Evolutionary conservation across 2,797 vertebrate species (phyloP).

Genomic region (Tympanoctomys barrerae): DNA sequence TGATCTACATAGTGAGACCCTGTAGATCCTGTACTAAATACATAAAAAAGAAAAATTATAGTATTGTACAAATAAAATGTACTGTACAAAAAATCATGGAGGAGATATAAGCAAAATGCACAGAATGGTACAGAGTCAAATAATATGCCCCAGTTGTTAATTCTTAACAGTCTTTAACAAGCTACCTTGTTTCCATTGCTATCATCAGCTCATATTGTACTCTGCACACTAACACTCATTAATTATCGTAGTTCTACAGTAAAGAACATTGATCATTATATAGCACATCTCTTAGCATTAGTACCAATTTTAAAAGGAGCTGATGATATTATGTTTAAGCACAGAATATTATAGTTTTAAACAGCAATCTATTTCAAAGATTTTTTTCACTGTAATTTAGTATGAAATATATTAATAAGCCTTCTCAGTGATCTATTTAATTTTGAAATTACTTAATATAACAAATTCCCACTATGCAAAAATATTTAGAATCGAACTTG

Average conservation of each 20-base stretch:
- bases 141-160: not conserved
- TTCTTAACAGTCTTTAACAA: not conserved
- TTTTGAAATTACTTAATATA: slow-evolving; percentile 63
- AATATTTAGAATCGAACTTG: slow-evolving; percentile 62
- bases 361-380: slow-evolving; percentile 61
- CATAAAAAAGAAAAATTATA: not conserved
- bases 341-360: slow-evolving; percentile 49
- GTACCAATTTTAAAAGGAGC: not conserved
- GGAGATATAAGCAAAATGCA: not conserved
- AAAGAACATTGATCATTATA: slow-evolving; percentile 44
- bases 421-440: slow-evolving; percentile 60
- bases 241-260: slow-evolving; percentile 39
- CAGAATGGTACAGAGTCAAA: not conserved
- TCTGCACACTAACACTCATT: not conserved
- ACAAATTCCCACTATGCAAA: slow-evolving; percentile 48
- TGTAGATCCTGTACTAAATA: too few relatives aligned
- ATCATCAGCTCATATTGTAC: slow-evolving; percentile 25
- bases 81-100: not conserved
- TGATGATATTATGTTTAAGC: not conserved
- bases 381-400: slow-evolving; percentile 50
- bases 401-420: slow-evolving; percentile 59
- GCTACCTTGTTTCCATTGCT: not conserved
- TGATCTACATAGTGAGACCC: too few relatives aligned
- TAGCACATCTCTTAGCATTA: not conserved
- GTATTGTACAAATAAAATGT: not conserved